Evolutionary conservation across 2,888 invertebrate genomes (phyloP), one percentile per base, ranked within the genome.

Genomic region (Saturnia pavonia): DNA sequence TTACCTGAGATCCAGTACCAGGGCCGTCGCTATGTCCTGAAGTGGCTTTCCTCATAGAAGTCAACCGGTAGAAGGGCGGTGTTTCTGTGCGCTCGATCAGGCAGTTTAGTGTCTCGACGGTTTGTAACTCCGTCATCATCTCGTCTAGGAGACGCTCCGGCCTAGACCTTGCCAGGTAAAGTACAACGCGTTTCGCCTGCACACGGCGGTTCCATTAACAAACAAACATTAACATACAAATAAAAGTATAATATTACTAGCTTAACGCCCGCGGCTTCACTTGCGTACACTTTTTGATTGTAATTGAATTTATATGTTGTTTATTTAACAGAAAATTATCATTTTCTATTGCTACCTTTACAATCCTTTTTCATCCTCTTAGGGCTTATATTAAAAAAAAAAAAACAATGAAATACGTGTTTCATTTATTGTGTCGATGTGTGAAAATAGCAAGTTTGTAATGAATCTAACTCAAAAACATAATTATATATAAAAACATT

Each of bases 31-130:
- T 92, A 80, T 92, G 92, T 0, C 92, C 92, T 70, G 97, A 98
- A 19, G 98, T 98, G 40, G 98, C 97, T 88, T 98, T 98, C 68
- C 98, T 92, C 97, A 98, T 97, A 78, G 97, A 97, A 2, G 98
- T 99, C 80, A 99, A 95, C 57, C 99, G 96, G 91, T 99, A 99
- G 94, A 99, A 99, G 7, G 99, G 99, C 42, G 99, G 99, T 0
- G 99, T 99, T 94, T 99, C 99, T 0, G 99, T 99, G 74, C 99
- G 95, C 89, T 99, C 99, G 78, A 99, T 98, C 77, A 98, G 95
- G 88, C 99, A 99, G 91, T 98, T 99, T 70, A 99, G 95, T 0
- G 99, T 98, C 92, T 99, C 99, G 34, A 99, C 99, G 0, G 99
- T 99, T 93, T 99, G 99, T 76, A 99, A 94, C 90, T 99, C 99